Evolutionary conservation across 1,140 invertebrate species (phyloP).

Genomic region (Rhagoletis zephyria): DNA sequence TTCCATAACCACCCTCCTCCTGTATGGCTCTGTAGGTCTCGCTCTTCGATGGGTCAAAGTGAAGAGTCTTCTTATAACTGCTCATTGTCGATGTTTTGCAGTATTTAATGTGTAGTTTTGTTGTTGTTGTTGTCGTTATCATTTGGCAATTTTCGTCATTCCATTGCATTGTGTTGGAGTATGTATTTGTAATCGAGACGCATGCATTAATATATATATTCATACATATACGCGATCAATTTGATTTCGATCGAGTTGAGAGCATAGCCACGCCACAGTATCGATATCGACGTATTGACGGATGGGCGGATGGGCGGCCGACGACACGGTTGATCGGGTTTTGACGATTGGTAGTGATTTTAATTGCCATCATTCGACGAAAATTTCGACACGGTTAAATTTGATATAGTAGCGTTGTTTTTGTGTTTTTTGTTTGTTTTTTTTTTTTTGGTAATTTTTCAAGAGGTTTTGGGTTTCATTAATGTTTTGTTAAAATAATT

Average conservation of each 20-base stretch:
- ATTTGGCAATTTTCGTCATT: slow-evolving; percentile 58
- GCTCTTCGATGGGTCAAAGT: slow-evolving; percentile 87
- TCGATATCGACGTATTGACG: slow-evolving; percentile 1
- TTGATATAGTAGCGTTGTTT: not conserved
- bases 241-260: not conserved
- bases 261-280: slow-evolving; percentile 1
- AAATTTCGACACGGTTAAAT: not conserved
- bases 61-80: slow-evolving; percentile 80
- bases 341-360: slow-evolving; percentile 15
- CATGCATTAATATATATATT: not conserved
- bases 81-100: slow-evolving; percentile 55
- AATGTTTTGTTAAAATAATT: slow-evolving; percentile 23
- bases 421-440: not conserved
- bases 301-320: not conserved
- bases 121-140: slow-evolving; percentile 40
- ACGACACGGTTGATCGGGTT: not conserved
- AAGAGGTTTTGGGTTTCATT: slow-evolving; percentile 52
- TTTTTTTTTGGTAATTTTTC: not conserved
- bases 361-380: not conserved
- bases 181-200: slow-evolving; percentile 18
- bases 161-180: slow-evolving; percentile 59
- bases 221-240: not conserved
- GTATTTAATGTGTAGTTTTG: slow-evolving; percentile 44
- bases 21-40: slow-evolving; percentile 88
- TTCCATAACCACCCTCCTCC: slow-evolving; percentile 77